Percentiles rank a stretch among this genome's conserved stretches.
phyloP scores from a whole-genome alignment of 2,113 vertebrate species.

The Periophthalmus modestus region DNA sequence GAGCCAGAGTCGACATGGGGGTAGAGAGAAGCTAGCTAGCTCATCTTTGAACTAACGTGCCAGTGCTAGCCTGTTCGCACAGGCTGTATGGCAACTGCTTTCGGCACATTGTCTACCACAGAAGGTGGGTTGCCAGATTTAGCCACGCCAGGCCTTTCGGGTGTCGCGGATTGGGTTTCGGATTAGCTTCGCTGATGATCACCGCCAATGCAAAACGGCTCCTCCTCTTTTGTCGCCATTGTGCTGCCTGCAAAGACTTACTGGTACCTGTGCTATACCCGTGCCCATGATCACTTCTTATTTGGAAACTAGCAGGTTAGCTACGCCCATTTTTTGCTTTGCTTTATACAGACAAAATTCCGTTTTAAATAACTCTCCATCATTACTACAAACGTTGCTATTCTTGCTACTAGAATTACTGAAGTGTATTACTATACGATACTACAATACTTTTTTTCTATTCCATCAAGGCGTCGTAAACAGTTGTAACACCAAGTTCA shows the following conservation, averaged over 20 bases:
- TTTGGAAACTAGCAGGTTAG: too few species aligned
- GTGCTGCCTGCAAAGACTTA: conserved; percentile 61
- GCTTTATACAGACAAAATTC: too few species aligned
- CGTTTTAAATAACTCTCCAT: too few species aligned
- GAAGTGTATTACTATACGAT: not conserved
- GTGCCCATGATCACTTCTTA: too few species aligned
- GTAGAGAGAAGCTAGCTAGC: conserved; percentile 28
- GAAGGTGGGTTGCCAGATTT: conserved; percentile 68
- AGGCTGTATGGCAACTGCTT: conserved; percentile 53
- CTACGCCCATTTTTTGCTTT: too few species aligned
- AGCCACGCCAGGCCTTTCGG: conserved; percentile 65
- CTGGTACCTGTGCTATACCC: conserved; percentile 30
- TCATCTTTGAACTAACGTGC: conserved; percentile 45
- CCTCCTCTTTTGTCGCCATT: conserved; percentile 66
- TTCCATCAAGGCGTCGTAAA: too few species aligned
- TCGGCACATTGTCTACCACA: conserved; percentile 65
- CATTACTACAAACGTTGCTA: not conserved
- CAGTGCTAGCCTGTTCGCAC: conserved; percentile 44
- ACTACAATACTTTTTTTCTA: not conserved
- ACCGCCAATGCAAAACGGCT: conserved; percentile 54
- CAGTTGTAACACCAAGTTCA: too few species aligned
- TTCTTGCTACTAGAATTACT: not conserved
- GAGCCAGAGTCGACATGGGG: conserved; percentile 15
- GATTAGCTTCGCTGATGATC: conserved; percentile 76
- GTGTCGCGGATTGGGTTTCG: conserved; percentile 69